A percentile compares a stretch with the other conserved stretches of the same genome.
Evolutionary conservation across 1,140 invertebrate species (phyloP).

Genomic region (Pachyrhynchus sulphureomaculatus): DNA sequence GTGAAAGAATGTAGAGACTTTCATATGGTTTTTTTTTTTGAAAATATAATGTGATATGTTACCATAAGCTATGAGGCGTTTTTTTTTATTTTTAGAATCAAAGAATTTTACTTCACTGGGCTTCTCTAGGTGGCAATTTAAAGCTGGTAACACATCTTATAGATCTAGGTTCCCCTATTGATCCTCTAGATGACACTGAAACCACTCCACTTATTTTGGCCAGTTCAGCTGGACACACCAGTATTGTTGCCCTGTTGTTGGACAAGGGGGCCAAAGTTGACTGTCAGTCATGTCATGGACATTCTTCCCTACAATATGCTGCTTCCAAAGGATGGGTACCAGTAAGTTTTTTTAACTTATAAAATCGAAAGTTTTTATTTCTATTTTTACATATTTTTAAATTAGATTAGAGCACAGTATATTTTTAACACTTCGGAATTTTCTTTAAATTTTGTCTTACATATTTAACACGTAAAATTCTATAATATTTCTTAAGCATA

Average conservation of each 20-base stretch:
- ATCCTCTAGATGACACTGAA: conserved; percentile 68
- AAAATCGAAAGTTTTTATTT: no score
- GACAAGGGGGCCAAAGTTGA: conserved; percentile 71
- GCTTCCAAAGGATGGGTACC: conserved; percentile 77
- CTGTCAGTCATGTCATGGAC: conserved; percentile 67
- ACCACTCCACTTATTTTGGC: conserved; percentile 82
- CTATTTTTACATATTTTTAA: no score
- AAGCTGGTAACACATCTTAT: conserved; percentile 66
- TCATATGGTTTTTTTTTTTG: not conserved
- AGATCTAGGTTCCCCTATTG: conserved; percentile 58
- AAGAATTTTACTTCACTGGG: conserved; percentile 68
- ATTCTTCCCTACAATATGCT: conserved; percentile 79
- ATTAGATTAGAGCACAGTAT: no score
- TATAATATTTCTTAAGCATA: no score
- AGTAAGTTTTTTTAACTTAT: conserved; percentile 55
- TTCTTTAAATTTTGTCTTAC: no score
- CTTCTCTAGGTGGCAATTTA: conserved; percentile 65
- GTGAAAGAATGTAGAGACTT: not conserved
- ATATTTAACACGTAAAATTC: no score
- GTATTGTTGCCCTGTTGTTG: conserved; percentile 69
- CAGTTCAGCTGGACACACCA: conserved; percentile 71
- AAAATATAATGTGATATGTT: not conserved
- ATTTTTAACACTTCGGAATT: no score
- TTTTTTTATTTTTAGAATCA: conserved; percentile 56
- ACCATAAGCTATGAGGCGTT: not conserved